These are phyloP conservation scores for Aurelia aurita DNA, from an alignment of 30 jellyfish, hydroid and myxozoan genomes.

Conservation along the genomic window DNA sequence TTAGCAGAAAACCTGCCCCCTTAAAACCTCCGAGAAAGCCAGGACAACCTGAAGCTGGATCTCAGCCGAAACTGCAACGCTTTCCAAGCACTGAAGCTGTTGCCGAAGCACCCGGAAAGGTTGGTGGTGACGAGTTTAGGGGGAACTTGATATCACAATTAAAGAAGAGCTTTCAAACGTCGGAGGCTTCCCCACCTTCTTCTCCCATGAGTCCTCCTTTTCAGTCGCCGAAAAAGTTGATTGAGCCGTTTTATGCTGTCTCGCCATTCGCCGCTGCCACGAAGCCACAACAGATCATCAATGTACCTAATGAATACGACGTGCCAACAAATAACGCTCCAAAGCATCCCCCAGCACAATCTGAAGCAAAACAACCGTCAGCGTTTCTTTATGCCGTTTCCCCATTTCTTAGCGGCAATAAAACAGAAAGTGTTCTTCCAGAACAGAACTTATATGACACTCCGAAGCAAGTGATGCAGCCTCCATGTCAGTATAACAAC, in stretches of 20 bases:
- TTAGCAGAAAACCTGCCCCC: constrained; percentile 40
- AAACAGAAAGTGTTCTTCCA: constrained; percentile 4
- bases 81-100: neutral
- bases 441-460: constrained; percentile 53
- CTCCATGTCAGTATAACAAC: neutral
- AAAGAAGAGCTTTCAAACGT: constrained; percentile 54
- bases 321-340: constrained; percentile 60
- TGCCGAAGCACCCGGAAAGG: neutral
- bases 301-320: constrained; percentile 47
- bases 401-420: constrained; percentile 62
- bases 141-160: constrained; percentile 59
- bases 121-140: constrained; percentile 14
- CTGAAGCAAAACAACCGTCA: constrained; percentile 18
- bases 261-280: constrained; percentile 41
- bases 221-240: constrained; percentile 21
- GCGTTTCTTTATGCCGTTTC: constrained; percentile 65
- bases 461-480: constrained; percentile 9
- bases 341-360: neutral
- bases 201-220: constrained; percentile 1
- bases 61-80: neutral
- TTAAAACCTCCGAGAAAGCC: constrained; percentile 53
- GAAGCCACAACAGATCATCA: constrained; percentile 3
- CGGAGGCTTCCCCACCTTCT: neutral
- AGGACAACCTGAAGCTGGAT: neutral
- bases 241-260: constrained; percentile 67